These are phyloP conservation scores for Oceanodroma tethys DNA, from an alignment of 2,113 vertebrate species.

Conservation along the genomic window DNA sequence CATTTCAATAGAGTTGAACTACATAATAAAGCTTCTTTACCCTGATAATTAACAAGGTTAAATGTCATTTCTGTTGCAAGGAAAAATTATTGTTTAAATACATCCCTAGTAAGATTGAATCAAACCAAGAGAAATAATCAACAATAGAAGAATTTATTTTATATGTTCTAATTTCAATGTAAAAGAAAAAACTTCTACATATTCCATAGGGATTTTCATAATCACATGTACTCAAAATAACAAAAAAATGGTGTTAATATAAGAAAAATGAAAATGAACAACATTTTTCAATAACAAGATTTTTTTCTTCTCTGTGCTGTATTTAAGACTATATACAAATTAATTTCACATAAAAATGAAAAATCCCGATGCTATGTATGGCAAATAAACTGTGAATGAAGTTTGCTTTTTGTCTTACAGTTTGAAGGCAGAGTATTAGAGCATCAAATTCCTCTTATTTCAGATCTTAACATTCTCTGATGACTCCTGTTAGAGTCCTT, in stretches of 20 bases:
- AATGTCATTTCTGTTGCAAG: not conserved
- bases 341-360: not conserved
- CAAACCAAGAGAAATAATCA: not conserved
- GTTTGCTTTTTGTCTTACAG: not conserved
- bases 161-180: not conserved
- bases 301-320: not conserved
- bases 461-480: not conserved
- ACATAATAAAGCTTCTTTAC: not conserved
- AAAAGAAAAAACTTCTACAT: not conserved
- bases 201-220: not conserved
- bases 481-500: not conserved
- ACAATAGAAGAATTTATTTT: not conserved
- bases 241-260: not conserved
- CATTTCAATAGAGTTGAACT: not conserved
- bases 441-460: not conserved
- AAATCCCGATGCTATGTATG: not conserved
- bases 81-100: not conserved
- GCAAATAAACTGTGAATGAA: not conserved
- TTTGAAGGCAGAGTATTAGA: not conserved
- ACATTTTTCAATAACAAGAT: fast-evolving
- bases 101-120: not conserved
- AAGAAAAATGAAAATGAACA: not conserved
- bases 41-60: not conserved
- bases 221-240: not conserved
- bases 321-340: not conserved